Conservation (phyloP, 2,888 invertebrate genomes). For the Argyra leucocephala region DNA sequence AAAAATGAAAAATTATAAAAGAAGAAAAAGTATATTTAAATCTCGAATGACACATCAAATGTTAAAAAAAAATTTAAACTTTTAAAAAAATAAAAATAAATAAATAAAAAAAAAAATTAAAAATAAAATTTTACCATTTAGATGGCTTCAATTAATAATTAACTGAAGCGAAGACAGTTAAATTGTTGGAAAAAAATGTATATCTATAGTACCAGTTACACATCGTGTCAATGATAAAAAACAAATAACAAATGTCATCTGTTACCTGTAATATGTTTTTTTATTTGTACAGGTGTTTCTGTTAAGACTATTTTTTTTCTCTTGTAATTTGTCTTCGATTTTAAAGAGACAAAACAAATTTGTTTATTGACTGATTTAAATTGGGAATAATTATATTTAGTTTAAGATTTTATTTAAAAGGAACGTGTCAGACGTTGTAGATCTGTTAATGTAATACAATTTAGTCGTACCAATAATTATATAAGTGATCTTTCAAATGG, state of each 20-base stretch:
- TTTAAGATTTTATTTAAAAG: too few relatives aligned
- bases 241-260: background rate
- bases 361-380: too few relatives aligned
- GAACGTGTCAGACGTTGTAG: too few relatives aligned
- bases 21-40: background rate
- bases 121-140: background rate
- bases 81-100: too few relatives aligned
- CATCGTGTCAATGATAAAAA: background rate
- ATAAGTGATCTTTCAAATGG: too few relatives aligned
- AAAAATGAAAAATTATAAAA: background rate
- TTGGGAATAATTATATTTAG: too few relatives aligned
- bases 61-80: background rate
- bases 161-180: conserved; percentile 1
- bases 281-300: background rate
- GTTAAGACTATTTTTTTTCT: too few relatives aligned
- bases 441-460: too few relatives aligned
- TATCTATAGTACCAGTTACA: background rate
- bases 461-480: too few relatives aligned
- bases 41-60: conserved; percentile 2
- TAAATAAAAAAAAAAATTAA: background rate
- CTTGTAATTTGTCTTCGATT: too few relatives aligned
- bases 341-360: too few relatives aligned
- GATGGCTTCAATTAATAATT: conserved; percentile 3
- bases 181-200: background rate
- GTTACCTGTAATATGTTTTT: background rate